Evolutionary conservation across 1,140 invertebrate species (phyloP).

Genomic region (Drosophila parabipectinata): DNA sequence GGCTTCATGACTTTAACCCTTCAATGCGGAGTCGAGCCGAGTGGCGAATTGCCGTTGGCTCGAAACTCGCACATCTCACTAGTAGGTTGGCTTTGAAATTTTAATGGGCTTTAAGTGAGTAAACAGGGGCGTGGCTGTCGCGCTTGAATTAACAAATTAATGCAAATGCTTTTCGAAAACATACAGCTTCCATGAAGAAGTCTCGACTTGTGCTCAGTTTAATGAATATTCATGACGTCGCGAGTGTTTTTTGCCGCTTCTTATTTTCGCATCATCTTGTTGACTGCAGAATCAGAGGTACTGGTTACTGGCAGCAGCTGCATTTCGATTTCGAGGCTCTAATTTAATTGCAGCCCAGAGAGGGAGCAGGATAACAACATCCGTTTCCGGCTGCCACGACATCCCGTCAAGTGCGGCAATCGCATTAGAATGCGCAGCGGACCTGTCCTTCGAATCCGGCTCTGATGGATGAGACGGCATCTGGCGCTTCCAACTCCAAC

Average conservation of each 20-base stretch:
- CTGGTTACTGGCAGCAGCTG: slow-evolving; percentile 27
- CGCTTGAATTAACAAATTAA: slow-evolving; percentile 83
- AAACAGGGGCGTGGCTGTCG: slow-evolving; percentile 56
- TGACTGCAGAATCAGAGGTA: slow-evolving; percentile 1
- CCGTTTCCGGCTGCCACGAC: slow-evolving; percentile 67
- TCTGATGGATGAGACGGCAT: slow-evolving; percentile 60
- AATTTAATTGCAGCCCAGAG: slow-evolving; percentile 65
- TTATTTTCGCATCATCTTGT: slow-evolving; percentile 32
- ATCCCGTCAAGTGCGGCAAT: slow-evolving; percentile 68
- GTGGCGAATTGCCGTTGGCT: slow-evolving; percentile 18
- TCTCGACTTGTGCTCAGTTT: slow-evolving; percentile 49
- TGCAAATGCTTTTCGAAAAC: slow-evolving; percentile 64
- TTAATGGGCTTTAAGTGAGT: slow-evolving; percentile 69
- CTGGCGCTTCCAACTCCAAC: neutral
- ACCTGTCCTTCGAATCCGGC: slow-evolving; percentile 21
- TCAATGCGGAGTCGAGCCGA: slow-evolving; percentile 1
- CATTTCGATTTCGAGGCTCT: slow-evolving; percentile 66
- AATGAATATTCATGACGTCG: slow-evolving; percentile 75
- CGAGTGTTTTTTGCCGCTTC: slow-evolving; percentile 39
- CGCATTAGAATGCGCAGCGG: slow-evolving; percentile 74
- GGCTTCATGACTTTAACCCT: slow-evolving; percentile 31
- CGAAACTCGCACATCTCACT: slow-evolving; percentile 3
- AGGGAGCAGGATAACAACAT: slow-evolving; percentile 55
- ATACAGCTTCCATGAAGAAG: slow-evolving; percentile 18
- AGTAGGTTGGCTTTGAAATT: slow-evolving; percentile 53